These are phyloP conservation scores for Ips nitidus DNA, from an alignment of 1,140 invertebrate genomes.

Conservation along the genomic window DNA sequence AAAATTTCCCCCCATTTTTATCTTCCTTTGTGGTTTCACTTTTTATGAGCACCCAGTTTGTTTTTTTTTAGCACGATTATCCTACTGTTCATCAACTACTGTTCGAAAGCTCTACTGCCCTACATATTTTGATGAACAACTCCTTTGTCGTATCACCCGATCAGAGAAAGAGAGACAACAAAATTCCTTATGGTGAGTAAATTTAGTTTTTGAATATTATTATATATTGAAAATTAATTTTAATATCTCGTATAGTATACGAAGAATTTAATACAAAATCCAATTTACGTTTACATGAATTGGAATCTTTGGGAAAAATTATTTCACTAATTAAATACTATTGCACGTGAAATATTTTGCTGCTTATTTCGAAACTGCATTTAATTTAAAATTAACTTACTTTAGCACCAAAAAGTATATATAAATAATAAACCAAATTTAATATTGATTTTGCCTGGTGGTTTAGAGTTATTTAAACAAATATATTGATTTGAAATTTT, in stretches of 20 bases:
- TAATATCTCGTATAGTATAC: neutral
- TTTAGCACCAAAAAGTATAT: no score
- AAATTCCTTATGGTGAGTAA: constrained; percentile 71
- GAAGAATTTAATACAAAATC: no score
- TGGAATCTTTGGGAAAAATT: no score
- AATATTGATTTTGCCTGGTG: no score
- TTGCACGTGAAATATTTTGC: no score
- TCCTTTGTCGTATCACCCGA: constrained; percentile 63
- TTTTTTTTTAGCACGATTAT: constrained; percentile 67
- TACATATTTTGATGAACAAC: constrained; percentile 82
- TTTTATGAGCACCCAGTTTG: neutral
- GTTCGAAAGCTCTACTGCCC: constrained; percentile 74
- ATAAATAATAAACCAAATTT: no score
- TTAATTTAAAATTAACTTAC: no score
- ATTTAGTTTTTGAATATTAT: neutral
- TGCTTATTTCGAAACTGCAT: no score
- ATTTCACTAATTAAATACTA: no score
- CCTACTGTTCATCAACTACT: constrained; percentile 74
- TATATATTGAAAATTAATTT: neutral
- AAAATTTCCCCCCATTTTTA: constrained; percentile 8
- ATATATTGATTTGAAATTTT: no score
- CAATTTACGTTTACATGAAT: no score
- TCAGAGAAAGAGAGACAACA: constrained; percentile 64
- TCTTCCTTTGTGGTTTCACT: neutral
- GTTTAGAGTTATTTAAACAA: no score